A percentile compares a stretch with the other conserved stretches of the same genome.
Conservation (phyloP, 1,140 invertebrate species). For the Leptopilina clavipes region DNA sequence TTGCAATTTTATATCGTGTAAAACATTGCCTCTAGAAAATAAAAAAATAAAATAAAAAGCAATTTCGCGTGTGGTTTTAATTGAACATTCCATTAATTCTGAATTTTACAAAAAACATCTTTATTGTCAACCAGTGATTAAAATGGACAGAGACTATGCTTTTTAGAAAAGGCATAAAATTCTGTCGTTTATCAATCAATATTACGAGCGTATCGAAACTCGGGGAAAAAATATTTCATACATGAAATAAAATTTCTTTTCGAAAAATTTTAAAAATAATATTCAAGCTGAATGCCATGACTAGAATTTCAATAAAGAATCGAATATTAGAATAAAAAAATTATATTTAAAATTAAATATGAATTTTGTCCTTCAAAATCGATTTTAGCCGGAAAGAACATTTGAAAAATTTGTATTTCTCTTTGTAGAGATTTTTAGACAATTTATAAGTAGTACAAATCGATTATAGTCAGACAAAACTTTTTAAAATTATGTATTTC, state of each 20-base stretch:
- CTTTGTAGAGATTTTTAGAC: no score
- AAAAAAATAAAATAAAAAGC: not conserved
- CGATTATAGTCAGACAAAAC: no score
- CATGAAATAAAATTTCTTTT: not conserved
- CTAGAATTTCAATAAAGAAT: not conserved
- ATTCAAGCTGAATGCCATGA: not conserved
- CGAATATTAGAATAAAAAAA: no score
- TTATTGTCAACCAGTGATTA: not conserved
- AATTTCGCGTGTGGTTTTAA: slow-evolving; percentile 9
- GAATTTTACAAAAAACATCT: slow-evolving; percentile 8
- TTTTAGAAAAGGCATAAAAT: slow-evolving; percentile 5
- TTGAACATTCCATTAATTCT: not conserved
- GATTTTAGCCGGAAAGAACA: no score
- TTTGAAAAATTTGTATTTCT: no score
- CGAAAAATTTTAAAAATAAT: not conserved
- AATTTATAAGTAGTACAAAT: no score
- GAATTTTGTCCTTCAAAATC: no score
- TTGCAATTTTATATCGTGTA: not conserved
- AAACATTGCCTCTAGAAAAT: not conserved
- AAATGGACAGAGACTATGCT: slow-evolving; percentile 4
- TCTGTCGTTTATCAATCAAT: slow-evolving; percentile 12
- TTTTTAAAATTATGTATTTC: no score
- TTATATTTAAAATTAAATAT: no score
- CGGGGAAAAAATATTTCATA: not conserved
- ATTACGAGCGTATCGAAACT: slow-evolving; percentile 17